A percentile compares a stretch with the other conserved stretches of the same genome.
Evolutionary conservation across 2,113 vertebrate genomes (phyloP).

Genomic region (Callopanchax toddi): DNA sequence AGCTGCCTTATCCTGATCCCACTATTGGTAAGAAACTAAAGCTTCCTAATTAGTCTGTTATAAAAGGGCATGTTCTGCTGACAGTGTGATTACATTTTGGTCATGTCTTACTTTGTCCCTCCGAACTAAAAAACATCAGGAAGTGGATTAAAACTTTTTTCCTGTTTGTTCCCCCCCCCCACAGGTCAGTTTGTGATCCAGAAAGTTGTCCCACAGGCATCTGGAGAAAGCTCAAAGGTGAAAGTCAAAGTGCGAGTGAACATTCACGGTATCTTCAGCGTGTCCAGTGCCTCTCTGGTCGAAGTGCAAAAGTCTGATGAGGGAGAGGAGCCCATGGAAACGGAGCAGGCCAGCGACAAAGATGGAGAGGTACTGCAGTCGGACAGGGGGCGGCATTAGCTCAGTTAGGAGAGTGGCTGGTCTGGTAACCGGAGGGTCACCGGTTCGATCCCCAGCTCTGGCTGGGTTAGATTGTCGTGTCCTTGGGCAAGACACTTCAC

Average conservation of each 20-base stretch:
- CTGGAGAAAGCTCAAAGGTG: slow-evolving; percentile 94
- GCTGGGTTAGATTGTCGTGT: no score
- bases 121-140: no score
- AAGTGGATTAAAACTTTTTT: no score
- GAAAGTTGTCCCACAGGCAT: slow-evolving; percentile 92
- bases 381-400: no score
- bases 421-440: no score
- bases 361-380: slow-evolving; percentile 73
- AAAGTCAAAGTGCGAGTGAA: slow-evolving; percentile 96
- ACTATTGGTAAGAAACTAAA: slow-evolving; percentile 86
- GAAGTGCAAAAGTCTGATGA: slow-evolving; percentile 86
- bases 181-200: slow-evolving; percentile 93
- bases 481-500: no score
- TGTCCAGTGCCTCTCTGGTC: slow-evolving; percentile 91
- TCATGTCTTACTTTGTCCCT: neutral
- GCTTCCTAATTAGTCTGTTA: neutral
- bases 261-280: slow-evolving; percentile 93
- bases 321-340: slow-evolving; percentile 88
- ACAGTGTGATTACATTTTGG: neutral
- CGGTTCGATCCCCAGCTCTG: no score
- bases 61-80: neutral
- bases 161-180: neutral
- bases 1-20: slow-evolving; percentile 92
- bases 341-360: slow-evolving; percentile 82
- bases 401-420: no score